phyloP scores from a whole-genome alignment of 2,888 invertebrate species.

The Chelonus formosanus region DNA sequence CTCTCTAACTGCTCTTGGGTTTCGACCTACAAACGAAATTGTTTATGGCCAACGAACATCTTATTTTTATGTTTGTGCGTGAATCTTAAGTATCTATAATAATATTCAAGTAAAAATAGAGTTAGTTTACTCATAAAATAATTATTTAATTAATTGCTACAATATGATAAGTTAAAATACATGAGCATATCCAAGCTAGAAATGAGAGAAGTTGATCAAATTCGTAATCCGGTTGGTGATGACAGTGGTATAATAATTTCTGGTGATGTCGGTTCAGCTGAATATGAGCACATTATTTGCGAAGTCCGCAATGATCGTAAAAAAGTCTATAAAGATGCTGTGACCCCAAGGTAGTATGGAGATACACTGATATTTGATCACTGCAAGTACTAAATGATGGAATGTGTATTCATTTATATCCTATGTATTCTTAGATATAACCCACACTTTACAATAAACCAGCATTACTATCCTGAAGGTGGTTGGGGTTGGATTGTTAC shows the following conservation, averaged over 20 bases:
- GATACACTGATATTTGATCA: too few species aligned
- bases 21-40: too few species aligned
- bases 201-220: slow-evolving; percentile 10
- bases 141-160: neutral
- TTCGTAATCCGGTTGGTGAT: slow-evolving; percentile 47
- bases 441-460: slow-evolving; percentile 63
- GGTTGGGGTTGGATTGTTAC: slow-evolving; percentile 73
- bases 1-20: too few species aligned
- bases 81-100: too few species aligned
- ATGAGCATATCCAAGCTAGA: slow-evolving; percentile 12
- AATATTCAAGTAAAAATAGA: too few species aligned
- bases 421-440: slow-evolving; percentile 41
- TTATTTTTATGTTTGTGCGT: too few species aligned
- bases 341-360: slow-evolving; percentile 45
- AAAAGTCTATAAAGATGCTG: slow-evolving; percentile 43
- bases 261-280: slow-evolving; percentile 57
- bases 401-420: too few species aligned
- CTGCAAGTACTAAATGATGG: too few species aligned
- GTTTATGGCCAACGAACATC: too few species aligned
- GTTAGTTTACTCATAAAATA: neutral
- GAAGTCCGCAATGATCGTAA: slow-evolving; percentile 41
- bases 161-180: neutral
- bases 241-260: slow-evolving; percentile 58
- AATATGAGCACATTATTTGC: slow-evolving; percentile 51
- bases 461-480: slow-evolving; percentile 71